Evolutionary conservation across 2,888 invertebrate genomes (phyloP), one percentile per base, ranked within the genome.

Genomic region (Bembecia ichneumoniformis): DNA sequence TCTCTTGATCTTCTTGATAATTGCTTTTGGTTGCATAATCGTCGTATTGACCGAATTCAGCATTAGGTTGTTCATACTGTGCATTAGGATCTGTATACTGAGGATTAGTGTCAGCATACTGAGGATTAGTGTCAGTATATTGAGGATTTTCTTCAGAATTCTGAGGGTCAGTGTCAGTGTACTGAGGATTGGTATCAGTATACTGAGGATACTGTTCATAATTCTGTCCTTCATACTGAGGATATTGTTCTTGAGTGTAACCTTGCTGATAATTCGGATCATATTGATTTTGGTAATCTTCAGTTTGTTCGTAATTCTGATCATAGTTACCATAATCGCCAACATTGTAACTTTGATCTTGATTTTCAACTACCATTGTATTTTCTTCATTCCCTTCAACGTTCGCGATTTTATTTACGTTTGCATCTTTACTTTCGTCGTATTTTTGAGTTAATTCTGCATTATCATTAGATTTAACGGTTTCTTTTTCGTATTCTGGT

Each of bases 191-290:
- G 9, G 52, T 47, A 45, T 53, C 51, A 44, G 47, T 47, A 36
- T 54, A 46, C 15, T 63, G 57, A 9, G 59, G 59, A 45, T 64
- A 59, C 44, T 76, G 74, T 51, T 74, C 48, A 51, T 58, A 51
- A 35, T 52, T 43, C 43, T 51, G 49, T 14, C 40, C 40, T 3
- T 40, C 75, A 51, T 79, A 78, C 54, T 78, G 75, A 52, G 75
- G 75, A 48, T 76, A 76, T 49, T 78, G 71, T 47, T 68, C 77
- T 46, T 77, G 75, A 46, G 66, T 60, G 50, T 70, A 71, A 50
- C 62, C 66, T n/a, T 76, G 66, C 47, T 71, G 65, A 46, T 70
- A 62, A 54, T 59, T 62, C 15, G 71, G 66, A 53, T 72, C 71
- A 49, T 66, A 67, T 55, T 69, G 62, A 40, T 57, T 44, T 36